Evolutionary conservation across 2,797 vertebrate genomes (phyloP).

Genomic region (Melanotaenia nigrans): DNA sequence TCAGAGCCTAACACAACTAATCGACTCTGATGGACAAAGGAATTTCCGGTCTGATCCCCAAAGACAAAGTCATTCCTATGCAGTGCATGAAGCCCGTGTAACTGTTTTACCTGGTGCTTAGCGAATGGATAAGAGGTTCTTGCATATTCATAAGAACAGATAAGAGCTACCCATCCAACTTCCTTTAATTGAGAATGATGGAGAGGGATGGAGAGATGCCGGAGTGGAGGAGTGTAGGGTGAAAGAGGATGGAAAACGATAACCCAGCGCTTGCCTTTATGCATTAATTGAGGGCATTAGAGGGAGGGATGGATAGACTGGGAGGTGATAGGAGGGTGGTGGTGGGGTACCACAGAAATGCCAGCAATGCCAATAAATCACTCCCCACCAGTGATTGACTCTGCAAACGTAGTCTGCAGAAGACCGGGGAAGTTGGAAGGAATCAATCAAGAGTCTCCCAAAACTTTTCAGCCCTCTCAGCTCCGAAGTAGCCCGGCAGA

Average conservation of each 20-base stretch:
- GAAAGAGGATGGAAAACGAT: constrained; percentile 65
- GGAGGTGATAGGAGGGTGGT: constrained; percentile 42
- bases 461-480: constrained; percentile 60
- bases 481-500: constrained; percentile 25
- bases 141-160: constrained; percentile 84
- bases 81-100: constrained; percentile 33
- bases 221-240: constrained; percentile 58
- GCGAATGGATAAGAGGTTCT: constrained; percentile 66
- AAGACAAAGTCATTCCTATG: constrained; percentile 57
- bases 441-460: constrained; percentile 65
- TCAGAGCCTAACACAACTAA: background rate
- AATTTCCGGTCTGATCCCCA: constrained; percentile 28
- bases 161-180: constrained; percentile 79
- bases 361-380: constrained; percentile 77
- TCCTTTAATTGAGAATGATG: constrained; percentile 84
- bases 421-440: constrained; percentile 57
- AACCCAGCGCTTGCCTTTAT: constrained; percentile 78
- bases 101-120: constrained; percentile 68
- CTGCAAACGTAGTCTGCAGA: constrained; percentile 69
- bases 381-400: constrained; percentile 72
- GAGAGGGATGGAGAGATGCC: constrained; percentile 71
- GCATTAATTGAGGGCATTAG: constrained; percentile 83
- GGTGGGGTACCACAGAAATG: constrained; percentile 68
- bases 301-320: constrained; percentile 67
- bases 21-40: constrained; percentile 23